Base-by-base conservation (phyloP, 2,888 invertebrate species). In the Pyrochroa serraticornis region DNA sequence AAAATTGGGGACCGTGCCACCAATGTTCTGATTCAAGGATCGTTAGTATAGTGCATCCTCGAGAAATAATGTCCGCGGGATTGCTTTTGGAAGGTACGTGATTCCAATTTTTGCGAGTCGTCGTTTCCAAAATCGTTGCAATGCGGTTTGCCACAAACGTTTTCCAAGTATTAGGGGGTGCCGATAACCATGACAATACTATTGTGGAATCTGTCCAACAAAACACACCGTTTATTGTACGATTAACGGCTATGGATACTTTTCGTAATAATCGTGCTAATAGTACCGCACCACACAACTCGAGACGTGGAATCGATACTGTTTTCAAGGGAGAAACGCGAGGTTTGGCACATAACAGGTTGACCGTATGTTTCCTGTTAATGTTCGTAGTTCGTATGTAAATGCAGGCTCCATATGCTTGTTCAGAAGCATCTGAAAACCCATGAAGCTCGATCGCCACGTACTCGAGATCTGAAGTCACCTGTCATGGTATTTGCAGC, bases 191-290 rank as follows among this genome's bases (percentile, higher is more conserved):
- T 3, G 3, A 22, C 22, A 22, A 22, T 22, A 22, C 22, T 3
- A 22, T 22, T 22, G 2, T 2, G 5, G 22, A 70, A 43, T 71
- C 64, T 1, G 62, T 45, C 63, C 68, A 70, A 7, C 46, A 67
- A 52, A 45, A 54, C 6, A 12, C 37, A 10, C 41, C 7, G 8
- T 48, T 31, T 6, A 63, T 31, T 1, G 42, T 34, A 6, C 57
- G 35, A 6, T 53, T 31, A 6, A 67, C 13, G 14, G 48, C 30
- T 31, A 55, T 7, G 2, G 14, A 44, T 12, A 56, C 44, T 37
- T 37, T 46, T 9, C 52, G 37, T 8, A 36, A 30, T 13, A 68
- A 51, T 10, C 55, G 45, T 2, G 60, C 60, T 6, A 66, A 47
- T 7, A 67, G 33, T n/a, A 67, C 47, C 0, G 64, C 64, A 0